Evolutionary conservation across 2,888 invertebrate genomes (phyloP), one percentile per base, ranked within the genome.

Genomic region (Drosophila atripex): DNA sequence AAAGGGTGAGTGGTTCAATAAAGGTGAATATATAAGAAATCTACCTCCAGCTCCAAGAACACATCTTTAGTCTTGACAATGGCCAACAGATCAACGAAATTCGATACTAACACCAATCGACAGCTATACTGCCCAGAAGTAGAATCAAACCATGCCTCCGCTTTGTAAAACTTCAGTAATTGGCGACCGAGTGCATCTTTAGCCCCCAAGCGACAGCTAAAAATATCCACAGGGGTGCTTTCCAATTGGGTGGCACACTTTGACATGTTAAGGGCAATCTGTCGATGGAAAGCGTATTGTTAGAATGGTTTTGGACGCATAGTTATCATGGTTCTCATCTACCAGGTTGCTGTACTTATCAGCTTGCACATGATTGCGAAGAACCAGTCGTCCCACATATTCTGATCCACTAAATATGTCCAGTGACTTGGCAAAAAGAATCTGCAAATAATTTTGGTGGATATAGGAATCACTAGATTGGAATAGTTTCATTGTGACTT

Each of bases 341-440:
- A 91, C 91, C 88, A 92, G 78, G 86, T 92, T 92, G 76, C 89
- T 89, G 65, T 86, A 87, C 78, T 92, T 92, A 74, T 91, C 91
- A 64, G 88, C 75, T 89, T 92, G 92, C 53, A 91, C 77, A 79
- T 92, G 91, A 90, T 92, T 91, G 69, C 90, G 89, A 58, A 92
- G 76, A 66, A 91, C 88, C 68, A 92, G 80, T 75, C 89, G 87
- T 51, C 83, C 91, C 47, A 78, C 84, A 80, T 91, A 91, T 52
- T 86, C 87, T 55, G 89, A 83, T 52, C 91, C 91, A 78, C 91
- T 91, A 75, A 91, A 91, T 80, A 90, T 90, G 73, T 92, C 91
- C 79, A 88, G 83, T 5, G 90, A 86, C 80, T 91, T 91, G 59
- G 84, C 75, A 78, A 92, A 91, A 77, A 91, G 88, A 87, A 92